Percentiles rank a stretch among this genome's conserved stretches.
These are phyloP conservation scores for Ennomos quercinarius DNA, from an alignment of 2,888 invertebrate species.

Conservation along the genomic window DNA sequence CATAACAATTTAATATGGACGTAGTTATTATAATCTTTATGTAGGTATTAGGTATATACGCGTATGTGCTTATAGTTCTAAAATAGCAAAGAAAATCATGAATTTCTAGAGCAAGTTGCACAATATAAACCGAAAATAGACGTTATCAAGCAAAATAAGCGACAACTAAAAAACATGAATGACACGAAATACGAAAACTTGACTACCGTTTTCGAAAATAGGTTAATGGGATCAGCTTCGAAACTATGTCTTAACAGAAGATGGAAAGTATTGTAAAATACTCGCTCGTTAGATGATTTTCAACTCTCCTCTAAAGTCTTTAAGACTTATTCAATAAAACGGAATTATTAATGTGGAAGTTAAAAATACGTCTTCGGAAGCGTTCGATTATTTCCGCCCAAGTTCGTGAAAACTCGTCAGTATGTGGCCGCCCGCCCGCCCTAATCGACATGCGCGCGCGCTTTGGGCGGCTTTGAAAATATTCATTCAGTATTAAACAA, in stretches of 20 bases:
- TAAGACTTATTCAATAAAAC: slow-evolving; percentile 36
- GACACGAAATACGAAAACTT: slow-evolving; percentile 27
- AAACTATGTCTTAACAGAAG: slow-evolving; percentile 63
- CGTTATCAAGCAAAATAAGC: background rate
- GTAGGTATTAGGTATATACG: no score
- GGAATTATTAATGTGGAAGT: slow-evolving; percentile 57
- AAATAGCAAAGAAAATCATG: no score
- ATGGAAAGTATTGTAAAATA: slow-evolving; percentile 52
- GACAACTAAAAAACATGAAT: slow-evolving; percentile 30
- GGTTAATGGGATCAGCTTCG: slow-evolving; percentile 74
- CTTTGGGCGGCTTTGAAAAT: slow-evolving; percentile 62
- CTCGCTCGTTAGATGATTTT: slow-evolving; percentile 19
- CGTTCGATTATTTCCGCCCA: slow-evolving; percentile 66
- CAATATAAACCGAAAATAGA: background rate
- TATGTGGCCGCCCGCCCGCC: slow-evolving; percentile 76
- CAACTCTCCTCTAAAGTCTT: slow-evolving; percentile 25
- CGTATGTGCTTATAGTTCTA: no score
- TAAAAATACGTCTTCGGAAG: slow-evolving; percentile 78
- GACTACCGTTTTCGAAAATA: slow-evolving; percentile 57
- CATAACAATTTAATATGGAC: no score
- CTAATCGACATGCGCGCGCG: slow-evolving; percentile 62
- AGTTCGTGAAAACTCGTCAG: slow-evolving; percentile 54
- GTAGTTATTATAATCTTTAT: no score
- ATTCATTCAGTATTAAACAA: slow-evolving; percentile 29
- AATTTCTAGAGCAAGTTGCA: no score